These are phyloP conservation scores for Axinella damicornis DNA, from an alignment of 37 sponge, comb jelly and placozoan genomes.

Conservation along the genomic window DNA sequence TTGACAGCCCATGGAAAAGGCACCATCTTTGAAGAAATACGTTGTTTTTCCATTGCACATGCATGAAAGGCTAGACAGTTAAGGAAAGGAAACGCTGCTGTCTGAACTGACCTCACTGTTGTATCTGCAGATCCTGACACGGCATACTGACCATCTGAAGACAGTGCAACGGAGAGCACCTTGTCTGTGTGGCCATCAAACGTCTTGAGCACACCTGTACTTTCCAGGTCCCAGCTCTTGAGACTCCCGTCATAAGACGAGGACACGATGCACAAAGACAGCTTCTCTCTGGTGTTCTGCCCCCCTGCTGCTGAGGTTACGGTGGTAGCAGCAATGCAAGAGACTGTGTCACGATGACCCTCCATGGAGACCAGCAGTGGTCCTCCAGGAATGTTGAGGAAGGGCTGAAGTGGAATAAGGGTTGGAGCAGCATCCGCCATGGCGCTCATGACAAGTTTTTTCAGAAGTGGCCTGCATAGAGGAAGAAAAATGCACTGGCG, in stretches of 20 bases:
- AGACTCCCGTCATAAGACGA: slow-evolving; percentile 75
- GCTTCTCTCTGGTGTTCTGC: background rate
- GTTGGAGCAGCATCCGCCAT: slow-evolving; percentile 22
- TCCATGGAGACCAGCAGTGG: slow-evolving; percentile 72
- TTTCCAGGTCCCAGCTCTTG: slow-evolving; percentile 74
- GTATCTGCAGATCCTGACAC: slow-evolving; percentile 74
- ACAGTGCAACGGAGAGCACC: slow-evolving; percentile 62
- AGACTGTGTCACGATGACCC: slow-evolving; percentile 70
- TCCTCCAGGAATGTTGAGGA: slow-evolving; percentile 55
- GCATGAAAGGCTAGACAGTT: too few relatives aligned
- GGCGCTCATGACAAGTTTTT: slow-evolving; percentile 13
- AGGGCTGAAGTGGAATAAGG: slow-evolving; percentile 40
- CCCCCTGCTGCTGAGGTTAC: too few relatives aligned
- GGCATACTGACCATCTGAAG: slow-evolving; percentile 50
- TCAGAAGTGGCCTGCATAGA: slow-evolving; percentile 25
- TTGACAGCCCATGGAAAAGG: too few relatives aligned
- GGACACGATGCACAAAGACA: slow-evolving; percentile 39
- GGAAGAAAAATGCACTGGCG: too few relatives aligned
- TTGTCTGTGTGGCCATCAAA: slow-evolving; percentile 72
- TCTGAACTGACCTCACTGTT: slow-evolving; percentile 63
- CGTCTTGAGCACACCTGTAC: slow-evolving; percentile 62
- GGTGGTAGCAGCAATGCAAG: slow-evolving; percentile 29
- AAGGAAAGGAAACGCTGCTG: too few relatives aligned
- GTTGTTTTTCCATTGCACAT: too few relatives aligned
- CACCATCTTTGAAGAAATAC: too few relatives aligned